phyloP scores from a whole-genome alignment of 2,888 invertebrate species.

The Axea sp. region DNA sequence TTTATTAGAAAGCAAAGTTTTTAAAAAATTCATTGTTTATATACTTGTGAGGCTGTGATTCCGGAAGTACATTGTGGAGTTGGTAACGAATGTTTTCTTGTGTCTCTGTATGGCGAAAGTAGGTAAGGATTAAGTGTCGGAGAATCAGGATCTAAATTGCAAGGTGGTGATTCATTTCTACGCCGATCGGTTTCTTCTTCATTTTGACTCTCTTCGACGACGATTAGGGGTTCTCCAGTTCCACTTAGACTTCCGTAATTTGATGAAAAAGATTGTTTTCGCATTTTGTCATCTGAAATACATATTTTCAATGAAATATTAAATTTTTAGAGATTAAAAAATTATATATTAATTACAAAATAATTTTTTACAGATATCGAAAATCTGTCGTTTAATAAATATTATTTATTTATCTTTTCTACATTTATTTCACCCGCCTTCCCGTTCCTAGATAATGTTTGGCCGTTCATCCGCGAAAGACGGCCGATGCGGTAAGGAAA shows the following conservation, averaged over 20 bases:
- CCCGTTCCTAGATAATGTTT: no score
- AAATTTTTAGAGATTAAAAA: no score
- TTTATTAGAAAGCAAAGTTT: no score
- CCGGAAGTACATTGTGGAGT: conserved; percentile 92
- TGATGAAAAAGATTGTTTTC: conserved; percentile 72
- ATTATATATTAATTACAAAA: no score
- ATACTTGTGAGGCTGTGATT: conserved; percentile 90
- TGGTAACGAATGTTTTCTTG: conserved; percentile 90
- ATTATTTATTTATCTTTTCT: no score
- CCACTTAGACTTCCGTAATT: conserved; percentile 69
- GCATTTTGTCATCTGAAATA: conserved; percentile 67
- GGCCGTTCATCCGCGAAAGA: no score
- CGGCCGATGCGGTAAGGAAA: no score
- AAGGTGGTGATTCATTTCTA: conserved; percentile 81
- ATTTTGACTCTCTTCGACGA: conserved; percentile 88
- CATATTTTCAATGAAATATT: no score
- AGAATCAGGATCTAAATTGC: conserved; percentile 87
- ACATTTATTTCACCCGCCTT: no score
- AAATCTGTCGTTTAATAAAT: no score
- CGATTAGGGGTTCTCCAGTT: conserved; percentile 88
- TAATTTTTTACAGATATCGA: no score
- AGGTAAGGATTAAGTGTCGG: conserved; percentile 89
- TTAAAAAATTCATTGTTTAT: no score
- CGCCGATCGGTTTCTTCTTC: conserved; percentile 83
- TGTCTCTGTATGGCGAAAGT: conserved; percentile 89